Evolutionary conservation across 1,140 invertebrate genomes (phyloP), one percentile per base, ranked within the genome.

Genomic region (Acromyrmex echinatior): DNA sequence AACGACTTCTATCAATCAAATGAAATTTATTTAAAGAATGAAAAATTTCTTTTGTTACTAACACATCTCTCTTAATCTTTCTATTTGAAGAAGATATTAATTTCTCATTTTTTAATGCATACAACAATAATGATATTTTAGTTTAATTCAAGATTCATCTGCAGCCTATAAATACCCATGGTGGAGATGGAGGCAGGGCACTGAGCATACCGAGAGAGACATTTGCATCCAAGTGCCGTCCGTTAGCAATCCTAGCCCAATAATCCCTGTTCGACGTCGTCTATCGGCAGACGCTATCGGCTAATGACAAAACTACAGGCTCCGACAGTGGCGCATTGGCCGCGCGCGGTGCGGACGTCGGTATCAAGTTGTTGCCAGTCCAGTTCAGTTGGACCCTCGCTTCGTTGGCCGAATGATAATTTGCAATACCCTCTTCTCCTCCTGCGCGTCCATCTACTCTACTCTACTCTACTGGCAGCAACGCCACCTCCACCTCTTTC

Each of bases 261-360:
- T 95, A 95, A 95, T 95, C 94, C 93, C 92, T 87, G 89, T 91
- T 91, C 93, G 91, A 92, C 93, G 88, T 93, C 93, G 92, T 94
- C 94, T 93, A 94, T 95, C 94, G 92, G 92, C 91, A 92, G 93
- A 93, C 91, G 94, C 93, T 95, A 95, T 95, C 93, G 94, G 93
- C 94, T 95, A 95, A 95, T 95, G 94, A 95, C 95, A 95, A 95
- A 95, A 95, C 95, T 95, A 95, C 94, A 95, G 95, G 94, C 93
- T 93, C 92, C 92, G 93, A 92, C 90, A 90, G 92, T 86, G 49
- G 87, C 76, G 66, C 86, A 84, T 86, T 86, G 86, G 80, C 60
- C 80, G 45, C 53, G 45, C 70, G 25, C 70, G 79, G 9, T 88
- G 45, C 35, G 90, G 91, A 91, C 91, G 90, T 93, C 88, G 92